Conservation (phyloP, 2,888 invertebrate genomes). For the Nomada ruficornis region DNA sequence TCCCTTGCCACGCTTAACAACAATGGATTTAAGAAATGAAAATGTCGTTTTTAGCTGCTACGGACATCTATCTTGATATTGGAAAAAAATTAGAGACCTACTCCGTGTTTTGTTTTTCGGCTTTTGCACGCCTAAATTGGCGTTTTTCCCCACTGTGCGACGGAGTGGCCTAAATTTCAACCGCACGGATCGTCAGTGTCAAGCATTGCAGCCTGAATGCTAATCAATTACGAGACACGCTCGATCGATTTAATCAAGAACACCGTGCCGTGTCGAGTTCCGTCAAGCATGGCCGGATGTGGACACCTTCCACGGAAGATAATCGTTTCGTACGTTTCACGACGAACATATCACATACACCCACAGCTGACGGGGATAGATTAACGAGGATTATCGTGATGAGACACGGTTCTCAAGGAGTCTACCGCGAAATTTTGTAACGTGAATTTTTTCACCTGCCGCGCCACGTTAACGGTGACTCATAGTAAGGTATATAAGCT, state of each 20-base stretch:
- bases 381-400: not conserved
- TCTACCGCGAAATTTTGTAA: not conserved
- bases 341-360: slow-evolving; percentile 12
- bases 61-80: too few species aligned
- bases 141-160: too few species aligned
- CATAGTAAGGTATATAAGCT: not conserved
- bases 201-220: slow-evolving; percentile 27
- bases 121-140: too few species aligned
- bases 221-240: slow-evolving; percentile 34
- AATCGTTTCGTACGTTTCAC: slow-evolving; percentile 30
- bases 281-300: not conserved
- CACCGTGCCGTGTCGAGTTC: slow-evolving; percentile 3
- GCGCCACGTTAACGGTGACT: not conserved
- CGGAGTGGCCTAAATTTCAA: slow-evolving; percentile 13
- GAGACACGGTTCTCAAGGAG: not conserved
- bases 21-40: too few species aligned
- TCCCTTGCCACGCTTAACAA: too few species aligned
- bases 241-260: slow-evolving; percentile 37
- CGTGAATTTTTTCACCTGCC: not conserved
- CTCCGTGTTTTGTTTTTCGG: too few species aligned
- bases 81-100: too few species aligned
- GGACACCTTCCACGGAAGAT: slow-evolving; percentile 38
- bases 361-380: not conserved
- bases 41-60: too few species aligned
- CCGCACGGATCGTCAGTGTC: not conserved